A percentile compares a stretch with the other conserved stretches of the same genome.
Evolutionary conservation across 2,113 vertebrate species (phyloP).

Genomic region (Paedocypris sp.): DNA sequence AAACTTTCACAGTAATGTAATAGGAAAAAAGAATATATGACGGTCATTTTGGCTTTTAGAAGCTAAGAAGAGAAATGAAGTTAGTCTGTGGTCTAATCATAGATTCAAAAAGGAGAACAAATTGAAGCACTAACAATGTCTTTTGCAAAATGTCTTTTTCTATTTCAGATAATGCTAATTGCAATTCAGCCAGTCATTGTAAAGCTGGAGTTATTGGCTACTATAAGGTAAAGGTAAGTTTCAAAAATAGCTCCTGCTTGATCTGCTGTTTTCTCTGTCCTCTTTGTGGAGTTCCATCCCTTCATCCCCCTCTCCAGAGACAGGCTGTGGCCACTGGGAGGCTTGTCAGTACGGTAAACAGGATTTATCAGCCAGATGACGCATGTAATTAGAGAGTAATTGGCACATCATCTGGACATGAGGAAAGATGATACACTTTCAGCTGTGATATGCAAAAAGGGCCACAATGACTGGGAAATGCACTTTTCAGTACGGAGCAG

Average conservation of each 20-base stretch:
- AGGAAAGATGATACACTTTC: conserved; percentile 56
- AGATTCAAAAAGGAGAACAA: no score
- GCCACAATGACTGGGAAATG: conserved; percentile 23
- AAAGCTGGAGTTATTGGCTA: background rate
- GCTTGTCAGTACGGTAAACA: conserved; percentile 57
- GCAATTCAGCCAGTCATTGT: background rate
- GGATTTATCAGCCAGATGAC: conserved; percentile 73
- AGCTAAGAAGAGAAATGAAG: no score
- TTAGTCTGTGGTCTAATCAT: no score
- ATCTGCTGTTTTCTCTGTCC: conserved; percentile 5
- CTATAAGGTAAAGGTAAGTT: background rate
- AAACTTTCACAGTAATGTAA: no score
- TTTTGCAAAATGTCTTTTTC: no score
- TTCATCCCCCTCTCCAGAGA: conserved; percentile 36
- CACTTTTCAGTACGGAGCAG: no score
- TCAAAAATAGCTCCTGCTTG: conserved; percentile 5
- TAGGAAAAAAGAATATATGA: no score
- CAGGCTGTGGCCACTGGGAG: conserved; percentile 46
- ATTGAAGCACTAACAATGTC: no score
- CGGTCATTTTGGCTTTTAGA: no score
- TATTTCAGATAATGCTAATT: background rate
- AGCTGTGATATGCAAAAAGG: conserved; percentile 41
- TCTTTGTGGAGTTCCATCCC: conserved; percentile 28
- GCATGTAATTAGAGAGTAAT: conserved; percentile 70
- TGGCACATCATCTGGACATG: conserved; percentile 69